Evolutionary conservation across 2,797 vertebrate genomes (phyloP).

Genomic region (Babyrousa celebensis): DNA sequence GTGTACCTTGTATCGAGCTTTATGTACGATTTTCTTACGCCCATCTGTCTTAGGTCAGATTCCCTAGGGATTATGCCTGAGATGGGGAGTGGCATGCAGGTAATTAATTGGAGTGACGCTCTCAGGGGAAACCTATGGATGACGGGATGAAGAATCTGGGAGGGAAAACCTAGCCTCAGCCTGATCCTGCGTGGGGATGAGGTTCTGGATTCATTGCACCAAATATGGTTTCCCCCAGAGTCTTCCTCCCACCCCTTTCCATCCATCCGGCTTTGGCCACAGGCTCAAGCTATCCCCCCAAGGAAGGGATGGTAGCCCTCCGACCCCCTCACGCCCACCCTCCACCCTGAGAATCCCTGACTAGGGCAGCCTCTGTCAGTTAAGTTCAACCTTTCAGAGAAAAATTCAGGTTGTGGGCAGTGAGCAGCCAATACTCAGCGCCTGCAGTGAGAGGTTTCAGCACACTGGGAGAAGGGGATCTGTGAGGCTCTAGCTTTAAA

Average conservation of each 20-base stretch:
- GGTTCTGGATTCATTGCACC: neutral
- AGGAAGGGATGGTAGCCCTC: neutral
- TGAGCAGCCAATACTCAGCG: neutral
- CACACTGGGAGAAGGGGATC: neutral
- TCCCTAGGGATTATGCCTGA: neutral
- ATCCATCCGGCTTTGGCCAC: neutral
- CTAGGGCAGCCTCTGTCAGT: neutral
- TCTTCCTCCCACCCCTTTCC: neutral
- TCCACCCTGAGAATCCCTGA: neutral
- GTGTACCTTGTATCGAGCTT: neutral
- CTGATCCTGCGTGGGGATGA: too few species aligned
- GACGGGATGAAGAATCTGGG: accelerated
- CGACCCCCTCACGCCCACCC: neutral
- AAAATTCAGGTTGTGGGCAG: neutral
- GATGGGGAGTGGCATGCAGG: neutral
- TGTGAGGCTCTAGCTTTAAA: neutral
- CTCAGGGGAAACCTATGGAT: neutral
- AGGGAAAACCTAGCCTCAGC: neutral
- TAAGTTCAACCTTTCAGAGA: neutral
- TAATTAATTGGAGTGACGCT: neutral
- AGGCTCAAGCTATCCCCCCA: neutral
- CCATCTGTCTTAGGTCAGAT: neutral
- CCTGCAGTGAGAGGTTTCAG: neutral
- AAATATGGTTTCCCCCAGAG: neutral
- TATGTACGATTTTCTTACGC: neutral